These are phyloP conservation scores for Cetonia aurata DNA, from an alignment of 2,888 invertebrate species.

Conservation along the genomic window DNA sequence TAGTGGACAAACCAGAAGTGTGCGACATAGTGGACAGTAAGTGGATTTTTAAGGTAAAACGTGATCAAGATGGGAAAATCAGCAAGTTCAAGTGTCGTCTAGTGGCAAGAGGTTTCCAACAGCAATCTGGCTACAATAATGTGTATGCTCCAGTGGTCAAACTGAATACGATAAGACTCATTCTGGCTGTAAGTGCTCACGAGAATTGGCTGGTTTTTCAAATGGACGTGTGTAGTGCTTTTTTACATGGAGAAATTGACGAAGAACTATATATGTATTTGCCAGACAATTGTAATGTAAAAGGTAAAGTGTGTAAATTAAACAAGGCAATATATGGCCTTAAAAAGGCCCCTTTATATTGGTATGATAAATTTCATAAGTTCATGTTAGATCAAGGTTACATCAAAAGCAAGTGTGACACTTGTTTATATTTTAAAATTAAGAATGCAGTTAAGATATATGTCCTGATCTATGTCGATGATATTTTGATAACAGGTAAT, in stretches of 20 bases:
- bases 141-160: slow-evolving; percentile 40
- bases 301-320: slow-evolving; percentile 28
- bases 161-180: slow-evolving; percentile 29
- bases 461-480: slow-evolving; percentile 28
- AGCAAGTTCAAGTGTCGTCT: slow-evolving; percentile 33
- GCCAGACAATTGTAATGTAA: slow-evolving; percentile 35
- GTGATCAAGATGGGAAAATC: slow-evolving; percentile 26
- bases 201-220: slow-evolving; percentile 38
- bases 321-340: slow-evolving; percentile 40
- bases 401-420: slow-evolving; percentile 34
- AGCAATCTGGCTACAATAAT: slow-evolving; percentile 27
- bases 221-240: slow-evolving; percentile 26
- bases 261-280: slow-evolving; percentile 16
- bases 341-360: slow-evolving; percentile 40
- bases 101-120: slow-evolving; percentile 38
- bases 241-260: neutral
- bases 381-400: slow-evolving; percentile 39
- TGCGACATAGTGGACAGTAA: too few species aligned
- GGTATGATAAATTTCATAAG: slow-evolving; percentile 41
- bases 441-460: too few species aligned
- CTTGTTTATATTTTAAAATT: slow-evolving; percentile 28
- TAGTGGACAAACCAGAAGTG: too few species aligned
- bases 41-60: too few species aligned
- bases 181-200: slow-evolving; percentile 32
- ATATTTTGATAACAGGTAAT: slow-evolving; percentile 36